These are phyloP conservation scores for Columba janthina DNA, from an alignment of 2,113 vertebrate genomes.

Conservation along the genomic window DNA sequence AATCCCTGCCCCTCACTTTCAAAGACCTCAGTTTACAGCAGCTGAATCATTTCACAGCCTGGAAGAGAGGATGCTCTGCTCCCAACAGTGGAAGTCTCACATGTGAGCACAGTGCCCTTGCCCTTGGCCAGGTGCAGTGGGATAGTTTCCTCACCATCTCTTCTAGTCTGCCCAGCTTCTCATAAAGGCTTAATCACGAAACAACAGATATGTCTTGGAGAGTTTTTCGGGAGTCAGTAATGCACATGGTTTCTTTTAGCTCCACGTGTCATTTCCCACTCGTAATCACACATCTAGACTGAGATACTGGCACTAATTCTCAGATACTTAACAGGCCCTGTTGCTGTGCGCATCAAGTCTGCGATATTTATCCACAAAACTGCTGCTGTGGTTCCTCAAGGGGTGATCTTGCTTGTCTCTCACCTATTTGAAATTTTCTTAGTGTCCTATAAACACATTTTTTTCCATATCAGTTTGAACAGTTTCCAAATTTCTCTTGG, in stretches of 20 bases:
- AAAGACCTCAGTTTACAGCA: background rate
- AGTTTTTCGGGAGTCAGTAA: background rate
- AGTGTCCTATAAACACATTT: background rate
- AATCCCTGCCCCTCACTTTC: background rate
- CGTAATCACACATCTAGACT: background rate
- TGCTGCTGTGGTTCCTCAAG: background rate
- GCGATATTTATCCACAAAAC: background rate
- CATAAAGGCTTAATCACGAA: background rate
- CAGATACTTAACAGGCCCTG: background rate
- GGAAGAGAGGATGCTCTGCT: background rate
- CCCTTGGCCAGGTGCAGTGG: background rate
- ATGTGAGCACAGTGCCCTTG: background rate
- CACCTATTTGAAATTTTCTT: background rate
- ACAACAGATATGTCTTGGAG: background rate
- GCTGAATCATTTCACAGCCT: background rate
- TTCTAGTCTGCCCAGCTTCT: background rate
- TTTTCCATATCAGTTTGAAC: background rate
- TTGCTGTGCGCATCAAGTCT: background rate
- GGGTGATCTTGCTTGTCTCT: background rate
- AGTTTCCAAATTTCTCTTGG: background rate
- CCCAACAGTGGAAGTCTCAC: accelerated
- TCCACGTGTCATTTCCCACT: background rate
- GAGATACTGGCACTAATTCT: background rate
- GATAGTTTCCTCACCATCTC: background rate
- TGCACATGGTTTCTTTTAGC: background rate